phyloP scores from a whole-genome alignment of 2,797 vertebrate genomes.

The Myripristis murdjan region DNA sequence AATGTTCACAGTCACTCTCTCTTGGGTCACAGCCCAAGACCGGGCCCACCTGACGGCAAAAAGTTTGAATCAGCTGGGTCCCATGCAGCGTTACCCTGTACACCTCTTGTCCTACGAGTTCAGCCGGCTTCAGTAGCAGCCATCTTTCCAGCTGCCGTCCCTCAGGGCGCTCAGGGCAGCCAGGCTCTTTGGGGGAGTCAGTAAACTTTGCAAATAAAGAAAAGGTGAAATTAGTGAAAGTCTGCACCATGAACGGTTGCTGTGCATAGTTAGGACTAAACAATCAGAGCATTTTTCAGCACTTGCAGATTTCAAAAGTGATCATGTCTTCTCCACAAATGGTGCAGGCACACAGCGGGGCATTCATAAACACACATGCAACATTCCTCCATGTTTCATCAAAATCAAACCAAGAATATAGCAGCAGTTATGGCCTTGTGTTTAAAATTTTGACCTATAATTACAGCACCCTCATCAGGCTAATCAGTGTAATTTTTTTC shows the following conservation, averaged over 20 bases:
- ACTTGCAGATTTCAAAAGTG: too few species aligned
- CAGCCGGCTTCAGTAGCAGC: constrained; percentile 92
- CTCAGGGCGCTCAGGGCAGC: constrained; percentile 93
- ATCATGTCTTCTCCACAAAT: too few species aligned
- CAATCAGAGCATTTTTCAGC: too few species aligned
- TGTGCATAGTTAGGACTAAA: too few species aligned
- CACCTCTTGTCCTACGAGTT: constrained; percentile 45
- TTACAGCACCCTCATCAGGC: constrained; percentile 12
- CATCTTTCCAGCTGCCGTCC: constrained; percentile 97
- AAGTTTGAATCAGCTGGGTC: constrained; percentile 59
- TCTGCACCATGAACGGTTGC: too few species aligned
- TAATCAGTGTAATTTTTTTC: constrained; percentile 2
- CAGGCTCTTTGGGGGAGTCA: constrained; percentile 96
- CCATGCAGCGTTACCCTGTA: constrained; percentile 65
- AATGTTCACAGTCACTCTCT: constrained; percentile 68
- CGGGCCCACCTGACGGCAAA: constrained; percentile 40
- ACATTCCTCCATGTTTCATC: not conserved
- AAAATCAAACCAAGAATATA: not conserved
- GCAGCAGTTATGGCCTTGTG: not conserved
- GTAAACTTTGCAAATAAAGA: constrained; percentile 86
- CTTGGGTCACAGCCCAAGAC: constrained; percentile 50
- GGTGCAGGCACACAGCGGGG: too few species aligned
- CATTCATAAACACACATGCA: too few species aligned
- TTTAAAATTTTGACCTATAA: not conserved
- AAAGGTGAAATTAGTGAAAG: constrained; percentile 6